These are phyloP conservation scores for Pitta sordida DNA, from an alignment of 2,113 vertebrate genomes.

Conservation along the genomic window DNA sequence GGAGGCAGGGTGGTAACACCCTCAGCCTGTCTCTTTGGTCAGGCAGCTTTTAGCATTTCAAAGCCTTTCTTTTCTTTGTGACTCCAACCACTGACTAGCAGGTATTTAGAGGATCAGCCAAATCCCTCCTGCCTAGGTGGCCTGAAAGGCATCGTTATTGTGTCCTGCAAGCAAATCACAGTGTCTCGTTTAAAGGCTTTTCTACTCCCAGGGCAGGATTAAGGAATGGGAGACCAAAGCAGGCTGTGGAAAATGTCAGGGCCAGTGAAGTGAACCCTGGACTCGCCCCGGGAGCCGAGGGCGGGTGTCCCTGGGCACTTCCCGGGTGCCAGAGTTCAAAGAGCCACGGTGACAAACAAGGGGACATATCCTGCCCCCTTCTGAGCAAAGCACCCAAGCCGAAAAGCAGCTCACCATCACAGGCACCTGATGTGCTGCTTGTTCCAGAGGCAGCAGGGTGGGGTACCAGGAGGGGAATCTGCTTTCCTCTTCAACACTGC, in stretches of 20 bases:
- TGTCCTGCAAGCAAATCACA: neutral
- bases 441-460: neutral
- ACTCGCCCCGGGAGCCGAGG: neutral
- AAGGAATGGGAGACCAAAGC: neutral
- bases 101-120: neutral
- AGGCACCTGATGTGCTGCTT: neutral
- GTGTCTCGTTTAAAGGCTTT: neutral
- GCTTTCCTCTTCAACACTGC: conserved; percentile 1
- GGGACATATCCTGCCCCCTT: fast-evolving
- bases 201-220: neutral
- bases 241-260: neutral
- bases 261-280: neutral
- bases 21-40: neutral
- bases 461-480: neutral
- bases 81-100: neutral
- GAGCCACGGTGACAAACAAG: fast-evolving
- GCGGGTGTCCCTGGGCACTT: neutral
- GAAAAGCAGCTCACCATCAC: neutral
- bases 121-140: neutral
- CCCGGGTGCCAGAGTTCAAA: neutral
- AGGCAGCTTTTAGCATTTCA: conserved; percentile 54
- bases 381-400: neutral
- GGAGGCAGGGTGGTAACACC: neutral
- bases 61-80: conserved; percentile 12
- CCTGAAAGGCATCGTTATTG: neutral